Base-by-base conservation (phyloP, 1,140 invertebrate species). In the Babylonia areolata region DNA sequence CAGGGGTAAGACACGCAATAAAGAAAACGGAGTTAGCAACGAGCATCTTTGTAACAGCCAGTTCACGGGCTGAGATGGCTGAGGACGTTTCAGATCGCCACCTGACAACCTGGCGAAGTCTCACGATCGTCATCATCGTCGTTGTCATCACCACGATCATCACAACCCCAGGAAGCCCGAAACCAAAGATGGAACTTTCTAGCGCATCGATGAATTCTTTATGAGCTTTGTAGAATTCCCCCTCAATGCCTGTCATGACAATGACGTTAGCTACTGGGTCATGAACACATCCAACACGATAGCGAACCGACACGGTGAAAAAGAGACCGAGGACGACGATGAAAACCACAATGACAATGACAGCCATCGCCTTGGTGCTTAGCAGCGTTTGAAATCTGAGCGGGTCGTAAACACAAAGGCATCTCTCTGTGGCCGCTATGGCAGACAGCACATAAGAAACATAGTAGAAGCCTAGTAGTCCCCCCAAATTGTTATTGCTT, bases 401-500 rank as follows among this genome's bases (percentile, higher is more conserved):
- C n/a, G 71, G 71, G 9, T 35, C 35, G 71, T 35, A 37, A 15
- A 73, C 71, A 73, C 71, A 73, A 9, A 73, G 71, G 33, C 71
- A 73, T 37, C 71, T 33, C 71, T 73, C 71, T 35, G 71, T 73
- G n/a, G 71, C 71, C 9, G 35, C 35, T n/a, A 73, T 73, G n/a
- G 71, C 71, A 9, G 71, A 73, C 71, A 73, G 20, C 12, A 35
- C 12, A 12, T 73, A 28, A 28, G 71, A 73, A 35, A 73, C 33
- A 33, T 17, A 73, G n/a, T 6, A 35, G n/a, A 35, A 20, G 9
- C 31, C 71, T 33, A 12, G 11, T 5, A 73, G 31, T 11, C 6
- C 71, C 3, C 3, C 11, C 71, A 73, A 28, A 20, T 73, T 73
- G n/a, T 35, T 73, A 20, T 73, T 35, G 31, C 9, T 35, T 28